Evolutionary conservation across 2,888 invertebrate species (phyloP).

Genomic region (Ganaspis brasiliensis): DNA sequence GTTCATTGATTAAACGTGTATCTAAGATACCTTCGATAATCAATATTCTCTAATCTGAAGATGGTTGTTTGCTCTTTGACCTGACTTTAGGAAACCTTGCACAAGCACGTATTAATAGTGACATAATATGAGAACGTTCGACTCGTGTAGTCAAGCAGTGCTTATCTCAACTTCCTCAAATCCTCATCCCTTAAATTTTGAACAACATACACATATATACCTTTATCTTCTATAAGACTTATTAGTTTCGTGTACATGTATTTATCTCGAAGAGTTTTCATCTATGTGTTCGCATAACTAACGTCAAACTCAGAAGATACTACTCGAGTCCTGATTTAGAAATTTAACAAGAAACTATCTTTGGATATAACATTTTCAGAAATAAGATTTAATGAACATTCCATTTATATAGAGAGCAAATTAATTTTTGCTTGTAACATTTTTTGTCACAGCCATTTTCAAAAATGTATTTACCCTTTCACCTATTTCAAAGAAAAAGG

Average conservation of each 20-base stretch:
- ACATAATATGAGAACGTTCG: conserved; percentile 12
- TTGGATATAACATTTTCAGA: background rate
- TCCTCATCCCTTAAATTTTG: background rate
- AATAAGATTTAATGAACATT: background rate
- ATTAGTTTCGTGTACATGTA: background rate
- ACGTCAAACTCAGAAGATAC: conserved; percentile 18
- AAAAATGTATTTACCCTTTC: too few species aligned
- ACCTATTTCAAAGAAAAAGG: too few species aligned
- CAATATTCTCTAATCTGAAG: conserved; percentile 30
- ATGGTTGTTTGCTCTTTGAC: conserved; percentile 17
- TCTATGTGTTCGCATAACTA: conserved; percentile 15
- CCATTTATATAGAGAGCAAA: background rate
- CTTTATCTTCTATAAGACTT: conserved; percentile 10
- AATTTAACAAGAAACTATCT: conserved; percentile 26
- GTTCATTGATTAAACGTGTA: conserved; percentile 6
- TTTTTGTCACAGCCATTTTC: too few species aligned
- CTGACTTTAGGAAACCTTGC: conserved; percentile 34
- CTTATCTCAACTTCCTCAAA: conserved; percentile 40
- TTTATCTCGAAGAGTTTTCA: background rate
- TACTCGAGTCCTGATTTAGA: background rate
- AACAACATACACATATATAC: background rate
- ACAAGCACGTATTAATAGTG: conserved; percentile 9
- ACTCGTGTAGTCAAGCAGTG: conserved; percentile 13
- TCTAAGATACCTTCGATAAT: conserved; percentile 22
- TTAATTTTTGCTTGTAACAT: background rate